A percentile compares a stretch with the other conserved stretches of the same genome.
These are phyloP conservation scores for Poeciliopsis occidentalis DNA, from an alignment of 2,113 vertebrate genomes.

Conservation along the genomic window DNA sequence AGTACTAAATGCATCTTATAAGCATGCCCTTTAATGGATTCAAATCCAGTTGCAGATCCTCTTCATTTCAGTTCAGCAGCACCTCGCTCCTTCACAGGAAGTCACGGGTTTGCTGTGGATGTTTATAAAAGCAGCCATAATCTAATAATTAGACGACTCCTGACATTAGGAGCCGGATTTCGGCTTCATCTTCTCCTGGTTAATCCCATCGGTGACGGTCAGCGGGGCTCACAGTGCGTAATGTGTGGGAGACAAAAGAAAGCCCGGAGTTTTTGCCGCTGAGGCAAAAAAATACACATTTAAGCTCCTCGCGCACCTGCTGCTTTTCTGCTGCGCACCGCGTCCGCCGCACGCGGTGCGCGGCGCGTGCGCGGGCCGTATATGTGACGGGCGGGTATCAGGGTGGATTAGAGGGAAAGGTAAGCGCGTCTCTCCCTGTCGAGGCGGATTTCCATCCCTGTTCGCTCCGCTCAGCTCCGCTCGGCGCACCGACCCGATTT, in stretches of 20 bases:
- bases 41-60: too few species aligned
- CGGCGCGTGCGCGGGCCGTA: conserved; percentile 10
- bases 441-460: conserved; percentile 66
- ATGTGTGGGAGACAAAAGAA: too few species aligned
- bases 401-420: conserved; percentile 84
- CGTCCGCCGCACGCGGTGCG: neutral
- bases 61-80: too few species aligned
- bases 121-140: neutral
- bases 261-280: neutral
- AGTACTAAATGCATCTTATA: too few species aligned
- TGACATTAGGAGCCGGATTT: neutral
- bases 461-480: conserved; percentile 22
- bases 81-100: too few species aligned
- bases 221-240: neutral
- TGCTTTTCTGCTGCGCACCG: neutral
- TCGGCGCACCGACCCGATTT: conserved; percentile 58
- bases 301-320: neutral
- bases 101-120: too few species aligned
- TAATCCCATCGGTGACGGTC: neutral
- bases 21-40: too few species aligned
- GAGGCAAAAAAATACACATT: neutral
- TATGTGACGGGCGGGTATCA: conserved; percentile 57
- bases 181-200: neutral
- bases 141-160: too few species aligned
- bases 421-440: conserved; percentile 75